Evolutionary conservation across 1,140 invertebrate genomes (phyloP), one percentile per base, ranked within the genome.

Genomic region (Agrypnia vestita): DNA sequence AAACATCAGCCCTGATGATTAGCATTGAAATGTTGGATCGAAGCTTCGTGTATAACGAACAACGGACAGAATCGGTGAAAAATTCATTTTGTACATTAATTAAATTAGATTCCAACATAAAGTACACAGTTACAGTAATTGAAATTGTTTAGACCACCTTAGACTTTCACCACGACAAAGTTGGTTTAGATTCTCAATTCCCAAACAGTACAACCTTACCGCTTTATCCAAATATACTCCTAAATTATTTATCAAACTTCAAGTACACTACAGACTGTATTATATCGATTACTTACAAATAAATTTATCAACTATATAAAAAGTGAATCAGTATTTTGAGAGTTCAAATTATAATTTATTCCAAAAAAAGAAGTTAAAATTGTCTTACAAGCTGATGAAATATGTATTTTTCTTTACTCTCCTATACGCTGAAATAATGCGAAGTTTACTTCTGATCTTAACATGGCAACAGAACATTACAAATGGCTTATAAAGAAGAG

Each of bases 311-410:
- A 17, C n/a, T n/a, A 55, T 55, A 8, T 55, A 55, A 55, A 55
- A 55, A n/a, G 8, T 55, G 12, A n/a, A 55, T 55, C 15, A 55
- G 12, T 35, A 15, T 67, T 67, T 67, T 35, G 35, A 43, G 62
- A 67, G 15, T 67, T 35, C 35, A 17, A 67, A 35, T 67, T 43
- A 67, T 25, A 35, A 43, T 67, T n/a, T n/a, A 17, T 43, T 46
- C 10, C 19, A 13, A 46, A 67, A 43, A 67, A 67, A 67, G 11
- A 15, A 67, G 19, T 67, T 67, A 67, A 59, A 59, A 59, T 19
- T 21, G 19, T 35, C 43, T 67, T 67, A 67, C 43, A 25, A 35
- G 25, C 43, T 43, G 62, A 43, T 67, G 62, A 67, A 67, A 67
- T 67, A 67, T 46, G 43, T 43, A 67, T 67, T 44, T 67, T 67